These are phyloP conservation scores for Mesorhabditis spiculigera DNA, from an alignment of 2,888 invertebrate genomes.

Conservation along the genomic window DNA sequence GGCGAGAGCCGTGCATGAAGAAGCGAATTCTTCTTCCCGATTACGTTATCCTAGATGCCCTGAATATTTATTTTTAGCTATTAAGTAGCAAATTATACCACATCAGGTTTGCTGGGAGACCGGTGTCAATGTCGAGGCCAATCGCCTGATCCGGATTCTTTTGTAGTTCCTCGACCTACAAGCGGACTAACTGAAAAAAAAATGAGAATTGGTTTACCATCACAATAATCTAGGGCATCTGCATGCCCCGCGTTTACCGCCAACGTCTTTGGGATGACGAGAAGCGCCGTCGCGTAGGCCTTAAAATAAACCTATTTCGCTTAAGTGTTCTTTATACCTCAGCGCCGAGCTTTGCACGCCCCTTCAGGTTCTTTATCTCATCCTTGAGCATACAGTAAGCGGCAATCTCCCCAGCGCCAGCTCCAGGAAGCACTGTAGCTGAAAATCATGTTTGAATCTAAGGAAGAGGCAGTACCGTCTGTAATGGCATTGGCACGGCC, in stretches of 20 bases:
- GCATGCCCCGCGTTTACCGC: constrained; percentile 91
- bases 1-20: constrained; percentile 89
- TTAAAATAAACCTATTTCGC: constrained; percentile 16
- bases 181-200: neutral
- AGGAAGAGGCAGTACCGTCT: constrained; percentile 68
- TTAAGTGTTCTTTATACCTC: constrained; percentile 61
- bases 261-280: constrained; percentile 86
- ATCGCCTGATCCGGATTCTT: constrained; percentile 67
- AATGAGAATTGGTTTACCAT: constrained; percentile 74
- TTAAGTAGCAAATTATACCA: constrained; percentile 18
- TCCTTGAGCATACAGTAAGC: constrained; percentile 76
- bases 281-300: constrained; percentile 89
- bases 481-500: constrained; percentile 96
- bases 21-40: constrained; percentile 95
- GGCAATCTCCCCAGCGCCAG: constrained; percentile 87
- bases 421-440: constrained; percentile 84
- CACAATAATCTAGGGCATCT: constrained; percentile 93
- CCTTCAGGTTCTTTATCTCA: constrained; percentile 78
- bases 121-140: constrained; percentile 85
- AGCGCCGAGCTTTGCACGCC: constrained; percentile 82
- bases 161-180: constrained; percentile 69
- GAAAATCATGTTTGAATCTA: constrained; percentile 11
- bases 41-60: constrained; percentile 90
- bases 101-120: constrained; percentile 61
- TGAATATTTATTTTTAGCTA: constrained; percentile 58